These are phyloP conservation scores for Platanista minor DNA, from an alignment of 2,113 vertebrate genomes.

Conservation along the genomic window DNA sequence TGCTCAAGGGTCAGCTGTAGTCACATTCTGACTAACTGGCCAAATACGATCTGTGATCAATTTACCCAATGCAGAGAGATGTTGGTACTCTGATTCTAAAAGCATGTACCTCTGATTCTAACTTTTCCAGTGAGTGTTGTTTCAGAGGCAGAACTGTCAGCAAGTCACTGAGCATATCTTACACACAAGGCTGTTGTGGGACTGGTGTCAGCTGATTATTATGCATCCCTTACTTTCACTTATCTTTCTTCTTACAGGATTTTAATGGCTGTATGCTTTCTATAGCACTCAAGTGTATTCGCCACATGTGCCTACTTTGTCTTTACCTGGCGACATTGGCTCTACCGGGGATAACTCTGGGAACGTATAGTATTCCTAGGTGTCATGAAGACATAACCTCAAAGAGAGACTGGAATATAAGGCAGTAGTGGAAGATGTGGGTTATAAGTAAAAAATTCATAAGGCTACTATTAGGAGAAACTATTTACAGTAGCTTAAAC, in stretches of 20 bases:
- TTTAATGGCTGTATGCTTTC: background rate
- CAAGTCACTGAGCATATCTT: background rate
- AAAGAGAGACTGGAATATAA: background rate
- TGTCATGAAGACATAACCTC: background rate
- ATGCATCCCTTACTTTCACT: background rate
- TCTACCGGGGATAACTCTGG: background rate
- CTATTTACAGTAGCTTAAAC: background rate
- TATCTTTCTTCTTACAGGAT: background rate
- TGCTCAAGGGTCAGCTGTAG: background rate
- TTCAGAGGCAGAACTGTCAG: background rate
- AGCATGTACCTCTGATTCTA: background rate
- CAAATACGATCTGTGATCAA: background rate
- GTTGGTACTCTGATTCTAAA: background rate
- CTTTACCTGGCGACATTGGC: background rate
- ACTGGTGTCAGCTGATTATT: background rate
- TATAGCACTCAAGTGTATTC: background rate
- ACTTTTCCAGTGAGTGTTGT: background rate
- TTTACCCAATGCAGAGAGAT: background rate
- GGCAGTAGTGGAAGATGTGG: background rate
- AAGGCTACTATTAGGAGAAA: background rate
- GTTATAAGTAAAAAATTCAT: background rate
- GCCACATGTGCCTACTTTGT: background rate
- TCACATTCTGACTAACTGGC: background rate
- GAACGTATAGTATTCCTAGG: background rate
- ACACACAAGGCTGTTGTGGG: background rate